Evolutionary conservation across 2,797 vertebrate genomes (phyloP).

Genomic region (Erethizon dorsatum): DNA sequence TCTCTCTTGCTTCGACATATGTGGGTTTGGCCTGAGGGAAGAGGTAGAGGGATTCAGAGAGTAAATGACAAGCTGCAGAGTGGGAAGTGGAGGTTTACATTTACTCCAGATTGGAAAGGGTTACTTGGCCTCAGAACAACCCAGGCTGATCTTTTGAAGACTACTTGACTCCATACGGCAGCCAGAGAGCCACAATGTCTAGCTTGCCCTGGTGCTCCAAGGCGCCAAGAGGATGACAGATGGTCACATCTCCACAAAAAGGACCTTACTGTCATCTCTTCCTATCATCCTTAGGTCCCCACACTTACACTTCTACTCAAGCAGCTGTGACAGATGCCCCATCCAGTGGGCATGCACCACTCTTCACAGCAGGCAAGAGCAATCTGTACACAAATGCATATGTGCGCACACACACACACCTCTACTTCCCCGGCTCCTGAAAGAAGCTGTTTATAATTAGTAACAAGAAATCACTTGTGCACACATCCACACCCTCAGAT

Average conservation of each 20-base stretch:
- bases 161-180: background rate
- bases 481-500: slow-evolving; percentile 80
- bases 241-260: background rate
- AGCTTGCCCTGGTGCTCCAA: background rate
- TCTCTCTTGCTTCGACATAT: slow-evolving; percentile 94
- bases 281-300: background rate
- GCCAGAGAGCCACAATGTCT: background rate
- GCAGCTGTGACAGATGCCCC: background rate
- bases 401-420: background rate
- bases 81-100: background rate
- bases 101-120: background rate
- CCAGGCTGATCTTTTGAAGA: background rate
- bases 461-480: slow-evolving; percentile 79
- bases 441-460: slow-evolving; percentile 83
- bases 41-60: slow-evolving; percentile 56
- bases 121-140: background rate
- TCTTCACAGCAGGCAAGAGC: slow-evolving; percentile 1
- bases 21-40: slow-evolving; percentile 92
- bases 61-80: background rate
- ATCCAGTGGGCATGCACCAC: background rate
- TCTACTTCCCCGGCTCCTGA: slow-evolving; percentile 66
- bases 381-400: background rate
- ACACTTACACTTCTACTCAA: background rate
- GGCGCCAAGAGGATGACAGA: background rate
- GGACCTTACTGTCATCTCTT: background rate